Base-by-base conservation (phyloP, 2,888 invertebrate species). In the Holacanthella duospinosa region DNA sequence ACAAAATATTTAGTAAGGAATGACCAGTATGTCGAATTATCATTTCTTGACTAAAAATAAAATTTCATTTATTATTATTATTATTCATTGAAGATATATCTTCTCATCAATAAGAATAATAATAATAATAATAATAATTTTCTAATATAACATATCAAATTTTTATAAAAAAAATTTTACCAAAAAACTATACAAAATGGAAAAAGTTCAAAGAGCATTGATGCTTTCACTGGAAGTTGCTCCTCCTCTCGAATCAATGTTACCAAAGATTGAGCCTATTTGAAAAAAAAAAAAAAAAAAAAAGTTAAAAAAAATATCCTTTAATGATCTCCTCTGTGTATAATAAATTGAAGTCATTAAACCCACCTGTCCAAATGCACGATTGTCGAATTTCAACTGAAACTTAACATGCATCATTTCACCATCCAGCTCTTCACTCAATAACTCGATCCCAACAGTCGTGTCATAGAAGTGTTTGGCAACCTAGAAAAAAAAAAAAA, bases 161-260 rank as follows among this genome's bases (percentile, higher is more conserved):
- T 12, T 43, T 12, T 12, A 12, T 43, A 43, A 43, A 43, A 43
- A 12, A 29, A 16, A 55, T 80, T 84, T 81, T 79, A 90, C 88
- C 92, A 90, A 78, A 96, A 96, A 53, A 95, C 93, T 71, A 97
- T 89, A 79, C 94, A 93, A 81, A 97, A 97, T 1, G 97, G 96
- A 77, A 97, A 97, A 75, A 96, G 92, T 77, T 96, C 94, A 75
- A 96, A 94, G 55, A 96, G 82, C 28, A 93, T 88, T 12, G 89
- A 87, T 0, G 92, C 90, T 75, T 88, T 87, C 71, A 93, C 89
- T 6, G 93, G 92, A 71, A 93, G 79, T 77, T 89, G 89, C 77
- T 89, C 89, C 76, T 92, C 91, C 75, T 91, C 90, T 36, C 90
- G 82, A 1, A 89, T 89, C 87, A 91, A 87, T 28, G 88, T 86